Percentiles rank a stretch among this genome's conserved stretches.
These are phyloP conservation scores for Machaerirhynchus nigripectus DNA, from an alignment of 2,113 vertebrate species.

Conservation along the genomic window DNA sequence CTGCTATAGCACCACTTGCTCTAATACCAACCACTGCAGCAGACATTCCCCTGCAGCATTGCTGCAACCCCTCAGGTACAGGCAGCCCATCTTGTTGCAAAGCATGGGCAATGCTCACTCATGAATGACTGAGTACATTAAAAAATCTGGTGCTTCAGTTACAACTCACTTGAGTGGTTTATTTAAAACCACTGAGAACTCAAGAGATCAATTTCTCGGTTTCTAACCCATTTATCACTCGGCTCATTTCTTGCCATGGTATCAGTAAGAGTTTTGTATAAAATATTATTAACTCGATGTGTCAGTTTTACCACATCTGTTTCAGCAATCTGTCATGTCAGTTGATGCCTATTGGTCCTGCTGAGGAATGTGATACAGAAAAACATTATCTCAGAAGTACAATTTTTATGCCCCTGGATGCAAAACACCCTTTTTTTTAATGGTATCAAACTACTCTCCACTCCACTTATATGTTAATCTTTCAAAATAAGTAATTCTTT, in stretches of 20 bases:
- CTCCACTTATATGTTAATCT: neutral
- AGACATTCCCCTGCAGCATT: rapidly evolving
- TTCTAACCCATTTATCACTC: conserved; percentile 30
- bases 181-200: conserved; percentile 2
- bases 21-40: neutral
- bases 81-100: neutral
- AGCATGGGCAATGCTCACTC: neutral
- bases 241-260: conserved; percentile 15
- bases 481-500: neutral
- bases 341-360: neutral
- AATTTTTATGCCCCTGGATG: neutral
- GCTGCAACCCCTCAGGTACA: neutral
- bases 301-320: conserved; percentile 28
- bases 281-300: conserved; percentile 52
- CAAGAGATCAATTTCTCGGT: conserved; percentile 18
- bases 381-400: neutral
- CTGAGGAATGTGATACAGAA: neutral
- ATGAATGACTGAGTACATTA: neutral
- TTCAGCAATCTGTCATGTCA: conserved; percentile 33
- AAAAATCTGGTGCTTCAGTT: neutral
- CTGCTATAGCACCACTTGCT: neutral
- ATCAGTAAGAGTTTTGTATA: conserved; percentile 19
- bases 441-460: neutral
- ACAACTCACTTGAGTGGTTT: neutral
- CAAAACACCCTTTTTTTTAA: neutral